Percentiles rank a stretch among this genome's conserved stretches.
These are phyloP conservation scores for Carcharodon carcharias DNA, from an alignment of 2,797 vertebrate species.

Conservation along the genomic window DNA sequence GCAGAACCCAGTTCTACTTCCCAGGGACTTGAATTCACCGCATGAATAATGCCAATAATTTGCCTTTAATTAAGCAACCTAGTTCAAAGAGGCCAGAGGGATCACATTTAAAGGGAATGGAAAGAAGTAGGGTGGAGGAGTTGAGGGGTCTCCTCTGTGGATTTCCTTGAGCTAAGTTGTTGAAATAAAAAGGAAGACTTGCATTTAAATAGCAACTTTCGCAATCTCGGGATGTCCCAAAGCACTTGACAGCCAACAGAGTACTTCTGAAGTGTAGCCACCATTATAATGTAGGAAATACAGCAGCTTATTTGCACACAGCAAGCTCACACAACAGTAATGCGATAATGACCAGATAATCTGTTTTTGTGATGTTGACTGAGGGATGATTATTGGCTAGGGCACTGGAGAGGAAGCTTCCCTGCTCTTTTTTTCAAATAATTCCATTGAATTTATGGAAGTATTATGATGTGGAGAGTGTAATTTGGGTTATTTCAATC, in stretches of 20 bases:
- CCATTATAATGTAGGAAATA: not conserved
- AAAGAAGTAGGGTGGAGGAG: not conserved
- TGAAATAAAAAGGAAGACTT: not conserved
- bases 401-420: not conserved
- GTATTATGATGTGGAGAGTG: not conserved
- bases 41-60: not conserved
- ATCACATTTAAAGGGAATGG: not conserved
- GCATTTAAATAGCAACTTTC: not conserved
- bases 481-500: not conserved
- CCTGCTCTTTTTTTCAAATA: not conserved
- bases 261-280: not conserved
- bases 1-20: not conserved
- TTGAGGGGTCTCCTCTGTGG: no score
- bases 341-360: not conserved
- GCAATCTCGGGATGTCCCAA: no score
- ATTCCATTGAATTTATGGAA: not conserved
- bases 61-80: not conserved
- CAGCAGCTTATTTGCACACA: no score
- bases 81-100: not conserved
- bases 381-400: not conserved
- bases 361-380: not conserved
- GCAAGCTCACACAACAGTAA: not conserved
- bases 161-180: not conserved
- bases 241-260: not conserved
- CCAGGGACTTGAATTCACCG: not conserved